Evolutionary conservation across 2,888 invertebrate species (phyloP), one percentile per base, ranked within the genome.

Genomic region (Thymelicus sylvestris): DNA sequence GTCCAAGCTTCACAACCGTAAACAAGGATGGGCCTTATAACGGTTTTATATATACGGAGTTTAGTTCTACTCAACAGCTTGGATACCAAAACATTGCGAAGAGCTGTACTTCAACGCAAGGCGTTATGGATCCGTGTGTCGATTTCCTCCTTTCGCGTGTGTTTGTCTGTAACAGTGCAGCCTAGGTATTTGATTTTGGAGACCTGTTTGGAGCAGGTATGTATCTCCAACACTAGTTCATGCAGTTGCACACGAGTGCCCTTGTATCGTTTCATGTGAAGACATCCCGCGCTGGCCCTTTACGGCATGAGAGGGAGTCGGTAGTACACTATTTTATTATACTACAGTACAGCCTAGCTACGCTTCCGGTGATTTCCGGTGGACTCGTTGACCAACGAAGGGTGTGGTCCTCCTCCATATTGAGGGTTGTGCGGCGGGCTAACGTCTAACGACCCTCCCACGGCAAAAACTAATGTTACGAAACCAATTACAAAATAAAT

Each of bases 141-240:
- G 7, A 68, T 68, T 19, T 68, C 52, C 59, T 60, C 60, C 31
- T 67, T 12, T 6, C 60, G 59, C 5, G 59, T 47, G n/a, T 60
- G 24, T 31, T 39, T 48, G 13, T 67, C 61, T 0, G 52, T 68
- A 5, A 68, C 8, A 19, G 60, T 67, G 62, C 52, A 41, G n/a
- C 62, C 68, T 13, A 67, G 24, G 10, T 68, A 52, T 19, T 44
- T 19, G 7, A 50, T 41, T 59, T 47, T 47, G 19, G 2, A 70
- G 39, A 1, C 47, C 48, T 13, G 6, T 39, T 15, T 59, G 19
- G 6, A 4, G 0, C 0, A 8, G 15, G 7, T 6, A 7, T 44
- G 19, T n/a, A n/a, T n/a, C 15, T 57, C 47, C 47, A 1, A 19
- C 47, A 38, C 8, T 2, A 44, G 15, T 7, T 47, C 63, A 47